A percentile compares a stretch with the other conserved stretches of the same genome.
These are phyloP conservation scores for Mallateleia sp. DNA, from an alignment of 2,888 invertebrate species.

Conservation along the genomic window DNA sequence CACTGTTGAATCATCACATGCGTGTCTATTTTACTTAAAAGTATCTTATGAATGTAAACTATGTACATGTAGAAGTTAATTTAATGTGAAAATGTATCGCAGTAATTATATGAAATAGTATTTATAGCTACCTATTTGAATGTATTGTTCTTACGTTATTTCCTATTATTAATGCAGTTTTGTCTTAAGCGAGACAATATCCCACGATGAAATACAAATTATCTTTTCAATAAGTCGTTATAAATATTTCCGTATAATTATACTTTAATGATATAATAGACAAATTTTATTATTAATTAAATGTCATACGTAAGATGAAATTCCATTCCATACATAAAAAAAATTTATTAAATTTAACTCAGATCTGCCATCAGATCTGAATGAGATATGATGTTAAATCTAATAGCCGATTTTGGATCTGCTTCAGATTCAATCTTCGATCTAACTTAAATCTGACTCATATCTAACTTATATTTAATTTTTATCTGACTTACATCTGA, in stretches of 20 bases:
- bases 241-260: constrained; percentile 17
- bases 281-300: too few species aligned
- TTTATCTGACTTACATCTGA: too few species aligned
- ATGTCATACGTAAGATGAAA: too few species aligned
- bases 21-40: constrained; percentile 40
- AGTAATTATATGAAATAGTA: constrained; percentile 31
- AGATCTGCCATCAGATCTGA: too few species aligned
- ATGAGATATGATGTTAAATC: too few species aligned
- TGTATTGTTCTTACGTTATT: constrained; percentile 16
- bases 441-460: too few species aligned
- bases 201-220: constrained; percentile 31
- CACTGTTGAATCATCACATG: constrained; percentile 46
- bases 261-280: too few species aligned
- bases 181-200: constrained; percentile 10
- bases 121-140: constrained; percentile 17
- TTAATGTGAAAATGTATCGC: constrained; percentile 36
- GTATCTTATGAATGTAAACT: constrained; percentile 6
- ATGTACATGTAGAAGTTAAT: constrained; percentile 3
- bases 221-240: constrained; percentile 28
- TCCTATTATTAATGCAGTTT: neutral
- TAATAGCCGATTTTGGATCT: too few species aligned
- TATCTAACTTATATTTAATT: too few species aligned
- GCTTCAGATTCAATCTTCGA: too few species aligned
- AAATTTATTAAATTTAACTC: too few species aligned
- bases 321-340: too few species aligned